phyloP scores from a whole-genome alignment of 1,140 invertebrate species.

The Platorchestia sp. region DNA sequence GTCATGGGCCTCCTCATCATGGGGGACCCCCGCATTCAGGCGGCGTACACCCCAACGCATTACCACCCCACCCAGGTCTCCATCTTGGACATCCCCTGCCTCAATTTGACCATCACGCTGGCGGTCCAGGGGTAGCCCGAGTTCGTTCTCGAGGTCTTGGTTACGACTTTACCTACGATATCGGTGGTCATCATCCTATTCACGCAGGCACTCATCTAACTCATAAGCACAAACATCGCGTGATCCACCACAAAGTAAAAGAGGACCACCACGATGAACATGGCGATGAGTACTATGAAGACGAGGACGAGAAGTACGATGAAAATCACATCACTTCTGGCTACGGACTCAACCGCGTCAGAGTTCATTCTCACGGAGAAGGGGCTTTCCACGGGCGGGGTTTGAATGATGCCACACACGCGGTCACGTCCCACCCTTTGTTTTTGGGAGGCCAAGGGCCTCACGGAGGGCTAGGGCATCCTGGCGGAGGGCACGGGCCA shows the following conservation, averaged over 20 bases:
- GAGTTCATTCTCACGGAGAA: neutral
- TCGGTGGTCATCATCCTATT: conserved; percentile 30
- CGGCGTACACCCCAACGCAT: neutral
- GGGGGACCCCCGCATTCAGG: neutral
- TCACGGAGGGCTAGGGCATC: conserved; percentile 3
- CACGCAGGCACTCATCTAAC: neutral
- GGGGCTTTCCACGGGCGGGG: neutral
- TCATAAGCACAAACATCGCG: neutral
- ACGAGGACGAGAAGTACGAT: conserved; percentile 34
- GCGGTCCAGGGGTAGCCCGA: neutral
- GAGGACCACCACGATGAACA: conserved; percentile 22
- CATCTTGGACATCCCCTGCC: neutral
- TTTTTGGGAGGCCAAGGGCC: neutral
- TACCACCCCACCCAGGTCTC: neutral
- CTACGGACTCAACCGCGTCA: conserved; percentile 5
- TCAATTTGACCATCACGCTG: neutral
- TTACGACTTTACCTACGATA: conserved; percentile 38
- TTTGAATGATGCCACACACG: neutral
- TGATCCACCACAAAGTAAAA: neutral
- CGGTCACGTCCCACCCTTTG: neutral
- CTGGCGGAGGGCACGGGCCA: neutral
- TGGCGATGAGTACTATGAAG: conserved; percentile 25
- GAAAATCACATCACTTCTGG: conserved; percentile 39
- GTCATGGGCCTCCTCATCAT: conserved; percentile 14
- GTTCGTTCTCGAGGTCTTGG: conserved; percentile 39